Conservation (phyloP, 2,888 invertebrate genomes). For the Lepidochrysops patricia region DNA sequence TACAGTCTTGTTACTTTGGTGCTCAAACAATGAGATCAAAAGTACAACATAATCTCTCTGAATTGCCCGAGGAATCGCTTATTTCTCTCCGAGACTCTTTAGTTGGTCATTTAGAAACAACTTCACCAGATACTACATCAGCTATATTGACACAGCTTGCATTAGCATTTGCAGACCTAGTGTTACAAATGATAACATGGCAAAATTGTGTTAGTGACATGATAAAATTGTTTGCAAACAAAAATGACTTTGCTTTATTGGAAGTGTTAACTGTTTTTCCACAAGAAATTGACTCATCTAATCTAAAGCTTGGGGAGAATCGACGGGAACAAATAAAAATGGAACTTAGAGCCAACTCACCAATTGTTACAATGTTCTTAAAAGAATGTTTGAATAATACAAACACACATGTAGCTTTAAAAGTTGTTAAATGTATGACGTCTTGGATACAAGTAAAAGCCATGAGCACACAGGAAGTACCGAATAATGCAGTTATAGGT, state of each 20-base stretch:
- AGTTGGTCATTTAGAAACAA: conserved; percentile 87
- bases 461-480: conserved; percentile 82
- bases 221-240: conserved; percentile 81
- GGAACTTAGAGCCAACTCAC: conserved; percentile 84
- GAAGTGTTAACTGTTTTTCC: conserved; percentile 95
- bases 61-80: conserved; percentile 89
- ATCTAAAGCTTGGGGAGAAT: conserved; percentile 90
- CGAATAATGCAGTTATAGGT: conserved; percentile 82
- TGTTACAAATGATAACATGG: conserved; percentile 95
- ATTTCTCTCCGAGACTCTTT: conserved; percentile 92
- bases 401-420: conserved; percentile 80
- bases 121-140: conserved; percentile 84
- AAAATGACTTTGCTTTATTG: conserved; percentile 86
- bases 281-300: conserved; percentile 92
- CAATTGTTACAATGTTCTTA: conserved; percentile 85
- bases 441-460: conserved; percentile 93
- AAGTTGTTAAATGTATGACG: conserved; percentile 89
- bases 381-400: conserved; percentile 82
- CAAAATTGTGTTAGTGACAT: conserved; percentile 89
- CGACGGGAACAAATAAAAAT: conserved; percentile 88
- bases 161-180: conserved; percentile 93
- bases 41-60: conserved; percentile 92
- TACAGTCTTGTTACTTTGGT: conserved; percentile 97
- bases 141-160: conserved; percentile 94
- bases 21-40: conserved; percentile 98